Percentiles rank a stretch among this genome's conserved stretches.
These are phyloP conservation scores for Bovichtus variegatus DNA, from an alignment of 2,797 vertebrate species.

Conservation along the genomic window DNA sequence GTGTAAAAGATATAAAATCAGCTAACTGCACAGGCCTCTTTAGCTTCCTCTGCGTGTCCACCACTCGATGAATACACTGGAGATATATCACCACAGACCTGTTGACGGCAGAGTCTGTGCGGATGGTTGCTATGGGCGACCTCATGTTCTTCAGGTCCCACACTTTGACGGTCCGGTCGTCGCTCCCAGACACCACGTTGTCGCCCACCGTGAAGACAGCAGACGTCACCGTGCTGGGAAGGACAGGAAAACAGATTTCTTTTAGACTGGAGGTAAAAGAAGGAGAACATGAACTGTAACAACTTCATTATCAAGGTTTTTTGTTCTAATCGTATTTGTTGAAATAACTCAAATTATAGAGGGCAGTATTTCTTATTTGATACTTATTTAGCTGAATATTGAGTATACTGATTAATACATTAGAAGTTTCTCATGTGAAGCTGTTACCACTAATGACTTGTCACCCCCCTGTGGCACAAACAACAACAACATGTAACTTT, in stretches of 20 bases:
- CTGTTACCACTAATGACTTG: background rate
- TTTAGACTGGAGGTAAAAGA: background rate
- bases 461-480: background rate
- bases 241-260: background rate
- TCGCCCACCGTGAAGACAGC: slow-evolving; percentile 98
- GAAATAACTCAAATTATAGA: background rate
- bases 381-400: background rate
- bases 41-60: background rate
- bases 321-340: background rate
- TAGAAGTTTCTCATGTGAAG: background rate
- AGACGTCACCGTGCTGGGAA: slow-evolving; percentile 94
- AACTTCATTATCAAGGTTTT: background rate
- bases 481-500: background rate
- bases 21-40: background rate
- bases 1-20: background rate
- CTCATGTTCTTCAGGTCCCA: slow-evolving; percentile 99
- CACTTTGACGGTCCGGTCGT: slow-evolving; percentile 98
- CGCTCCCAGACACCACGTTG: slow-evolving; percentile 97
- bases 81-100: slow-evolving; percentile 84
- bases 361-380: background rate
- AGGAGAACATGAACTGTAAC: background rate
- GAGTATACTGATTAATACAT: background rate
- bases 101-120: slow-evolving; percentile 98
- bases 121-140: slow-evolving; percentile 97
- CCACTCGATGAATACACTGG: background rate